Conservation (phyloP, 2,888 invertebrate species). For the Mamestra brassicae region DNA sequence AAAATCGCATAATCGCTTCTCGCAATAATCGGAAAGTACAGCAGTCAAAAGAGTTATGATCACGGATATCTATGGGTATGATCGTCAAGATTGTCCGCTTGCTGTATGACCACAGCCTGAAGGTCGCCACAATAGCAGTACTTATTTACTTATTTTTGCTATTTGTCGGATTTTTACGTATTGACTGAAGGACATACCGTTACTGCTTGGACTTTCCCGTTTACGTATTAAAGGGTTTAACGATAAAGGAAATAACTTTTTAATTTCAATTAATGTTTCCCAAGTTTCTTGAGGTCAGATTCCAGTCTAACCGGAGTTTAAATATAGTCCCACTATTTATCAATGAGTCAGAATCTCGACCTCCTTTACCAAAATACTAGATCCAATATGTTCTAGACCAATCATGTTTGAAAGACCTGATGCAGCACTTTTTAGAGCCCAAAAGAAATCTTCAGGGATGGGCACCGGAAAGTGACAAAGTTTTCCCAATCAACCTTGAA, state of each 20-base stretch:
- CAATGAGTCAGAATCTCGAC: background rate
- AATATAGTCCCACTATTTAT: background rate
- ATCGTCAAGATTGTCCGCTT: constrained; percentile 35
- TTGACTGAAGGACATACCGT: constrained; percentile 30
- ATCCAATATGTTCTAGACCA: background rate
- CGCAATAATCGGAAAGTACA: too few species aligned
- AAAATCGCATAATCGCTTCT: too few species aligned
- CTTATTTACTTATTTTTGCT: constrained; percentile 42
- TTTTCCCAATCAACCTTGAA: too few species aligned
- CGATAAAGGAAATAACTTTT: constrained; percentile 6
- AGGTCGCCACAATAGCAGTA: constrained; percentile 51
- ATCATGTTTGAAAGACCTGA: background rate
- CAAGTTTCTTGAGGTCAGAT: background rate
- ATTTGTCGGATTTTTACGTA: constrained; percentile 49
- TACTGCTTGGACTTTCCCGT: constrained; percentile 25
- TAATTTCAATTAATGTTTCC: background rate
- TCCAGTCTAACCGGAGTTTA: background rate
- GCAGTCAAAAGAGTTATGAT: too few species aligned
- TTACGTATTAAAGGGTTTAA: constrained; percentile 14
- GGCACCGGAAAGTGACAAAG: background rate
- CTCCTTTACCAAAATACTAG: background rate
- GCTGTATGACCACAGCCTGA: constrained; percentile 29
- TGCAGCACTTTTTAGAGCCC: background rate
- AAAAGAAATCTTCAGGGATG: background rate
- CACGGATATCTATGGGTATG: background rate